phyloP scores from a whole-genome alignment of 2,888 invertebrate genomes.

The Gymnosoma rotundatum region DNA sequence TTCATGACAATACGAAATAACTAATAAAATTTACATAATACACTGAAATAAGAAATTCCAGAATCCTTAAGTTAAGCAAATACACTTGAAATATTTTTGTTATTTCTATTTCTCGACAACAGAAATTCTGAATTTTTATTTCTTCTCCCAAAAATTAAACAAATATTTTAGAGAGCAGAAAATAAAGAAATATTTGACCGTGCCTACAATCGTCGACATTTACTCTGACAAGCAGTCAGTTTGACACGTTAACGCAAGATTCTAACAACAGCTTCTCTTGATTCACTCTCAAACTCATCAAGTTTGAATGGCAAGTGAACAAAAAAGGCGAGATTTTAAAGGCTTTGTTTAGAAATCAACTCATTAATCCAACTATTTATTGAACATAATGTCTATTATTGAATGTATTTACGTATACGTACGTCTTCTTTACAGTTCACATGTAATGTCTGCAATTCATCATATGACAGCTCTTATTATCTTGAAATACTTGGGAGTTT shows the following conservation, averaged over 20 bases:
- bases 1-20: no score
- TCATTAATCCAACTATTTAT: conserved; percentile 68
- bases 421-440: conserved; percentile 47
- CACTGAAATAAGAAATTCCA: no score
- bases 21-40: no score
- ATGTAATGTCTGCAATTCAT: conserved; percentile 63
- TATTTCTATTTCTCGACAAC: no score
- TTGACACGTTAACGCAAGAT: conserved; percentile 70
- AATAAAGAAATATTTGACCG: conserved; percentile 1
- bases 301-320: conserved; percentile 44
- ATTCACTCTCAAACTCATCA: conserved; percentile 11
- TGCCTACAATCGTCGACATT: conserved; percentile 22
- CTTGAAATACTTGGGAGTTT: neutral
- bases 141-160: conserved; percentile 2
- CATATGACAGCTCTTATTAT: conserved; percentile 47
- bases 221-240: conserved; percentile 49
- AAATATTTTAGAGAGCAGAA: neutral
- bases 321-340: conserved; percentile 45
- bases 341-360: conserved; percentile 61
- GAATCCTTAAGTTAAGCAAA: no score
- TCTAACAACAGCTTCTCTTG: conserved; percentile 46
- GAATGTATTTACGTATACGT: neutral
- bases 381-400: conserved; percentile 52
- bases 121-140: no score
- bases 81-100: no score